Conservation (phyloP, 1,140 invertebrate genomes). For the Caenorhabditis brenneri region DNA sequence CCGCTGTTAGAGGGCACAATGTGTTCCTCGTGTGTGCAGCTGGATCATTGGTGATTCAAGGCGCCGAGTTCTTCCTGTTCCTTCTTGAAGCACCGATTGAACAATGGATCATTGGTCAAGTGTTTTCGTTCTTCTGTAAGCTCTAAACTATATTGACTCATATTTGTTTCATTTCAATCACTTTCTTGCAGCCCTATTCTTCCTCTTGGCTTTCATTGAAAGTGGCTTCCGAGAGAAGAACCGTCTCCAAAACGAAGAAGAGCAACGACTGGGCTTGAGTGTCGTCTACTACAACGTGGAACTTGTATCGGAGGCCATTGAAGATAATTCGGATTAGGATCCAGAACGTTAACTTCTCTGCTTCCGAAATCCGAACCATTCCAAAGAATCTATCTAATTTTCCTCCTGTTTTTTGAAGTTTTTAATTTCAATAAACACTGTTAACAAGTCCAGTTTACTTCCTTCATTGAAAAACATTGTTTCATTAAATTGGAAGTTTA, state of each 20-base stretch:
- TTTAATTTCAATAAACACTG: background rate
- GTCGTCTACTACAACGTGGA: too few species aligned
- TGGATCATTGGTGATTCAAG: background rate
- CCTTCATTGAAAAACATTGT: too few species aligned
- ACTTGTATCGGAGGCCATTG: too few species aligned
- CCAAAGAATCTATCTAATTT: background rate
- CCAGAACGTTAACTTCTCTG: too few species aligned
- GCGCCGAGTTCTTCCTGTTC: background rate
- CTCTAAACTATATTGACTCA: too few species aligned
- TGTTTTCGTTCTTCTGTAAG: too few species aligned
- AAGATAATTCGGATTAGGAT: too few species aligned
- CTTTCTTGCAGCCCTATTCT: background rate
- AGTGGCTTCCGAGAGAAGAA: background rate
- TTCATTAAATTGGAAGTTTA: too few species aligned
- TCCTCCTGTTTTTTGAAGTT: background rate
- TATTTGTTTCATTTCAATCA: background rate
- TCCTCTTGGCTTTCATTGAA: background rate
- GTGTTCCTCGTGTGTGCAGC: background rate
- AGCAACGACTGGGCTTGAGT: too few species aligned
- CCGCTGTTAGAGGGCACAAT: background rate
- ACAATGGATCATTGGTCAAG: too few species aligned
- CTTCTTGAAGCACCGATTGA: too few species aligned
- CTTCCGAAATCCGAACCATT: too few species aligned
- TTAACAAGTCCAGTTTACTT: background rate
- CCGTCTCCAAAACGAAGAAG: background rate